Percentiles rank a stretch among this genome's conserved stretches.
Conservation (phyloP, 53 echinoderm and acorn worm genomes). For the Pentamera pediparva region DNA sequence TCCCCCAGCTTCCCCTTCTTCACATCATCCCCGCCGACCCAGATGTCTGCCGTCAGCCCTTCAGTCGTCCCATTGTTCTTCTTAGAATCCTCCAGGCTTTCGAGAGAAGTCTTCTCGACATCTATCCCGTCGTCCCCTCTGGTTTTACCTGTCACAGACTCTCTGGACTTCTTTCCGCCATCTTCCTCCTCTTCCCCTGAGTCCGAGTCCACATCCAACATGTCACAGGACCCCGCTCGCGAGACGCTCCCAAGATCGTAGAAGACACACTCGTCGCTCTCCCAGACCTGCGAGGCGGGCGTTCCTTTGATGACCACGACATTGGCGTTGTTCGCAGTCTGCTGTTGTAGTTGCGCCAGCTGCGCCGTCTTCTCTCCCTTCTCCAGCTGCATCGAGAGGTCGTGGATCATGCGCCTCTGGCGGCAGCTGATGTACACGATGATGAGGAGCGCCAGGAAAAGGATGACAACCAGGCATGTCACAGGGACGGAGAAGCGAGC, state of each 20-base stretch:
- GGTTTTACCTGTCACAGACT: background rate
- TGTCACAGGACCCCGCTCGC: background rate
- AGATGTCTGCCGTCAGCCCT: slow-evolving; percentile 7
- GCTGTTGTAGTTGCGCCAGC: background rate
- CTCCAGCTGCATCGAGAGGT: background rate
- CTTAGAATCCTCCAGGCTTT: background rate
- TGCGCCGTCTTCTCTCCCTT: background rate
- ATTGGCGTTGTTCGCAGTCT: background rate
- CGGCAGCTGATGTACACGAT: background rate
- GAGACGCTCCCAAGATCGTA: slow-evolving; percentile 25
- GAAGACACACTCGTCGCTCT: slow-evolving; percentile 21
- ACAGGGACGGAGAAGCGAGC: background rate
- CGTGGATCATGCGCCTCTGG: background rate
- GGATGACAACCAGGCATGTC: background rate
- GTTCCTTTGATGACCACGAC: background rate
- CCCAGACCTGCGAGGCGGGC: slow-evolving; percentile 20
- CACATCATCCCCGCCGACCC: slow-evolving; percentile 1
- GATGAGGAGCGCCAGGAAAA: background rate
- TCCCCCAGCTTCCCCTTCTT: background rate
- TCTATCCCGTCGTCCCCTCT: background rate
- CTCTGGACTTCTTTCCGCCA: background rate
- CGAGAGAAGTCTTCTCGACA: background rate
- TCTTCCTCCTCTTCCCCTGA: background rate
- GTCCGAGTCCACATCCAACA: background rate
- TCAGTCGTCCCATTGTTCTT: background rate